These are phyloP conservation scores for Halichondria panicea DNA, from an alignment of 37 sponge, comb jelly and placozoan genomes.

Conservation along the genomic window DNA sequence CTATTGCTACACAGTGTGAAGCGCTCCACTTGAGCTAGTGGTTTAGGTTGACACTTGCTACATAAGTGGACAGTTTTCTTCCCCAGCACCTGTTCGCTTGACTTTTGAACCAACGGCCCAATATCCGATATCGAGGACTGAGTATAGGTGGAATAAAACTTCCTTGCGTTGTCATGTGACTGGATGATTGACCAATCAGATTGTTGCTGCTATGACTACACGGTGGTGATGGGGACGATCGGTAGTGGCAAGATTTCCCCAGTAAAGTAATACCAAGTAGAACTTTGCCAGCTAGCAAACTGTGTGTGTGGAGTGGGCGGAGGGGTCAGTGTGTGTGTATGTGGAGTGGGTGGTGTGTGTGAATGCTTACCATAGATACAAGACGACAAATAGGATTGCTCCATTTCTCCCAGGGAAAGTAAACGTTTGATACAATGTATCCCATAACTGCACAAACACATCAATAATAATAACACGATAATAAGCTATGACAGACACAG, in stretches of 20 bases:
- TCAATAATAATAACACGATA: not conserved
- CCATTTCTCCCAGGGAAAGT: conserved; percentile 21
- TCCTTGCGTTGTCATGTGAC: not conserved
- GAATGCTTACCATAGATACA: conserved; percentile 38
- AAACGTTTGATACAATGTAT: conserved; percentile 42
- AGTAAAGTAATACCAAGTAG: conserved; percentile 59
- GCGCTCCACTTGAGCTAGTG: conserved; percentile 63
- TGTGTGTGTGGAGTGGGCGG: not conserved
- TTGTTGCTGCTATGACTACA: not conserved
- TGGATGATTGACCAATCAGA: not conserved
- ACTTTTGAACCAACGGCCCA: not conserved
- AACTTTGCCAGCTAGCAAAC: conserved; percentile 50
- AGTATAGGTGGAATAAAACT: too few species aligned
- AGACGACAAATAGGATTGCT: not conserved
- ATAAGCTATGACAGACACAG: not conserved
- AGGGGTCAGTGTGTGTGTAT: not conserved
- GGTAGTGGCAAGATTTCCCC: conserved; percentile 37
- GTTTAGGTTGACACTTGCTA: too few species aligned
- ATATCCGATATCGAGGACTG: not conserved
- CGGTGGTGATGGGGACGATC: not conserved
- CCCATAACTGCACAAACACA: conserved; percentile 27
- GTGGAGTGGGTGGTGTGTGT: not conserved
- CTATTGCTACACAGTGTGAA: conserved; percentile 63
- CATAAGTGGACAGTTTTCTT: too few species aligned
- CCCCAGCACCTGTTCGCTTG: not conserved